Base-by-base conservation (phyloP, 2,888 invertebrate genomes). In the Allolobophora icterica region DNA sequence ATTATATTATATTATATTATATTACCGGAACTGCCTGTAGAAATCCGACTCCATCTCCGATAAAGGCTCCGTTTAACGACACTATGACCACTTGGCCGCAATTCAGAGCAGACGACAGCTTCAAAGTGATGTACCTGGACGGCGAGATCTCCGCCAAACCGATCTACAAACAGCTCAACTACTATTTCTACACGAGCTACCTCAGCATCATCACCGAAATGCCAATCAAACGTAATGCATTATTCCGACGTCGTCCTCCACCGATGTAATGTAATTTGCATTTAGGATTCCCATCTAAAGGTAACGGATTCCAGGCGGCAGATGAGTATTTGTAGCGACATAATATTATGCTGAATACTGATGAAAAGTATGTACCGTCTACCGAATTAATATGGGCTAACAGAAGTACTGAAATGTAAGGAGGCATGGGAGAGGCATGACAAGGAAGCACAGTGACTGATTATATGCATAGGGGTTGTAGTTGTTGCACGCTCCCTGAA, bases 1-100 rank as follows among this genome's bases (percentile, higher is more conserved):
- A 17, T 17, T 45, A 45, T 19, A 24, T 13, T 13, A 0, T 6
- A 52, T 52, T 13, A 3, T 52, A 21, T 19, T 1, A 19, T 3
- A 13, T 21, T 3, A 24, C 52, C 21, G 52, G 52, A 24, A 52
- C 8, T 90, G 33, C 6, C 15, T 71, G 83, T 84, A 91, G 92
- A n/a, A 89, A 92, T 89, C 92, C 92, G 11, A 92, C 92, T 17
- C 92, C 92, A n/a, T 33, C 83, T 6, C 92, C 92, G 35, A 91
- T 92, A 24, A 58, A 33, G 21, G 42, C 90, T 34, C 92, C 92
- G 35, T 91, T 92, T 17, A 42, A 91, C 40, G 84, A 91, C 71
- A 84, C 58, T 0, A 40, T 89, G 40, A 92, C 91, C 84, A 91
- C 30, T n/a, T 92, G 92, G 92, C 87, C 89, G 33, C 42, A 38